Base-by-base conservation (phyloP, 2,113 vertebrate genomes). In the Amazona guildingii region DNA sequence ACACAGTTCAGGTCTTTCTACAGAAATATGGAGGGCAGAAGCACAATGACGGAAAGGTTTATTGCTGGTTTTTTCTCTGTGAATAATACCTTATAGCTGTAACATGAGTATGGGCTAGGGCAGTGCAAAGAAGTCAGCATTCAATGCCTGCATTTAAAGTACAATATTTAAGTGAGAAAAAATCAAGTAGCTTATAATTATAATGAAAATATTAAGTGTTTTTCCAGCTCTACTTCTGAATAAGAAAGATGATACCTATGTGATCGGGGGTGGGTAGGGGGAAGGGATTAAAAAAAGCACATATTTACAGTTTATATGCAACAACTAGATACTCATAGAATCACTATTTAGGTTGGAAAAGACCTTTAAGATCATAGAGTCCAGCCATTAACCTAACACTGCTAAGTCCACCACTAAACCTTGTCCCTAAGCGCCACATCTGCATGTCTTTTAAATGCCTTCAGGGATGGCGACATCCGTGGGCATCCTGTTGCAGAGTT, bases 181-280 rank as follows among this genome's bases (percentile, higher is more conserved):
- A 51, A 31, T 33, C 8, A n/a, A 79, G 14, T 23, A 4, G 6
- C 73, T 85, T 17, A 31, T 44, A 11, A 64, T 44, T 25, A 66
- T 4, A 6, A 35, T 37, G 25, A 85, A 85, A 39, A 54, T 31
- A 7, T 9, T 2, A 46, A 25, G 54, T 20, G 5, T 44, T 86
- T 77, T 69, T 57, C 29, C 24, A 80, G 27, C 23, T 77, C 54
- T 81, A 17, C 5, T 62, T 83, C 88, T 70, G 49, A 46, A 27
- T 31, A 57, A 49, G 41, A 69, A 59, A 7, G 11, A 41, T n/a
- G 39, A 43, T 19, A 25, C 2, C 3, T 24, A 28, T 43, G 9
- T 51, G 31, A 5, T 17, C 57, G 41, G n/a, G 4, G 10, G 11
- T 0, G 25, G 13, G 17, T 19, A 29, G 13, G 0, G 1, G 8